Percentiles rank a stretch among this genome's conserved stretches.
phyloP scores from a whole-genome alignment of 1,140 invertebrate genomes.

The Apis laboriosa region DNA sequence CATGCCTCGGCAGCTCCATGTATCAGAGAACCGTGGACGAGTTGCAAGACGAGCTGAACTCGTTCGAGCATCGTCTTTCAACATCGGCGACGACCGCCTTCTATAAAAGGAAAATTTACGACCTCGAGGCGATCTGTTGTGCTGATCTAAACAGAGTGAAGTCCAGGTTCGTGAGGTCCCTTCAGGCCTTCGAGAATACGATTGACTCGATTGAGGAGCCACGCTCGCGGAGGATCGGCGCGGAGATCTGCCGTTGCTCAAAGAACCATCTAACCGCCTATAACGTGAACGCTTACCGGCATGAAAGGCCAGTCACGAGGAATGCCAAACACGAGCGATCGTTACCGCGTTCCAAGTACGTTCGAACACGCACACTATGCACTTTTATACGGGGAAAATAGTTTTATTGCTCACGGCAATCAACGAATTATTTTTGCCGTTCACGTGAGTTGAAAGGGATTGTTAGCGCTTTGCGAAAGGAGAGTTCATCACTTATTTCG shows the following conservation, averaged over 20 bases:
- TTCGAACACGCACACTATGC: background rate
- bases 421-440: background rate
- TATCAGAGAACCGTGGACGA: conserved; percentile 38
- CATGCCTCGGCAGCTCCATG: conserved; percentile 37
- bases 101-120: conserved; percentile 63
- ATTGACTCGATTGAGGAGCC: conserved; percentile 44
- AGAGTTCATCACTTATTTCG: too few relatives aligned
- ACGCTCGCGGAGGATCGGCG: conserved; percentile 28
- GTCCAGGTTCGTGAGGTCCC: conserved; percentile 56
- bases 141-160: conserved; percentile 55
- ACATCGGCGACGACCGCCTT: conserved; percentile 32
- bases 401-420: background rate
- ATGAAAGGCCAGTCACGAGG: conserved; percentile 17
- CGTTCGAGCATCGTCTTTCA: conserved; percentile 41
- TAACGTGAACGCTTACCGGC: conserved; percentile 31
- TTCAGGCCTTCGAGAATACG: conserved; percentile 48
- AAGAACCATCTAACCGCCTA: conserved; percentile 26
- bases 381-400: background rate
- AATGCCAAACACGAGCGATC: conserved; percentile 14
- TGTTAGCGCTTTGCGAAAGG: background rate
- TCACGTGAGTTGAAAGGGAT: background rate
- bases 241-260: conserved; percentile 8
- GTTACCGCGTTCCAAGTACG: conserved; percentile 32
- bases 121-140: conserved; percentile 58
- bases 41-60: conserved; percentile 33